Conservation (phyloP, 2,888 invertebrate species). For the Cephus spinipes region DNA sequence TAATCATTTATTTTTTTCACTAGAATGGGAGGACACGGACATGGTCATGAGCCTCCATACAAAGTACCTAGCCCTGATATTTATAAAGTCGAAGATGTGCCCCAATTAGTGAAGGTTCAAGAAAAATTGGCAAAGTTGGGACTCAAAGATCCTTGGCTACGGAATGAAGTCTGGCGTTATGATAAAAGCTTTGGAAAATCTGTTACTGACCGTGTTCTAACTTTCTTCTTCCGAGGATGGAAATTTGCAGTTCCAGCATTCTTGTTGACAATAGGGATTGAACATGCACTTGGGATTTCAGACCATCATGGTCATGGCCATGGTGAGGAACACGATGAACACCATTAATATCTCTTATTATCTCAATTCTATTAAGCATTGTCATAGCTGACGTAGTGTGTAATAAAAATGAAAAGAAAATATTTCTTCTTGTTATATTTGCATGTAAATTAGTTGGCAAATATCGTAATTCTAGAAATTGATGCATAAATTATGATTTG, state of each 20-base stretch:
- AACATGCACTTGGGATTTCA: conserved; percentile 64
- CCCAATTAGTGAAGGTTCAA: conserved; percentile 74
- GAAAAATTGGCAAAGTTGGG: conserved; percentile 77
- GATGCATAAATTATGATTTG: not conserved
- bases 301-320: conserved; percentile 69
- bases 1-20: conserved; percentile 1
- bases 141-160: conserved; percentile 87
- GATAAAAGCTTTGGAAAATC: conserved; percentile 73
- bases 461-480: not conserved
- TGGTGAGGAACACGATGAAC: conserved; percentile 38
- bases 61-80: conserved; percentile 78
- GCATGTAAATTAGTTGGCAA: not conserved
- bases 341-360: conserved; percentile 8
- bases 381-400: not conserved
- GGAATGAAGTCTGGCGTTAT: conserved; percentile 89
- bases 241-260: conserved; percentile 72
- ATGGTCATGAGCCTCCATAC: conserved; percentile 69
- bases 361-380: not conserved
- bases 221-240: conserved; percentile 75
- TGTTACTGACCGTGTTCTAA: conserved; percentile 59
- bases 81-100: conserved; percentile 80
- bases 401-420: not conserved
- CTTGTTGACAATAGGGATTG: conserved; percentile 69
- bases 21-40: conserved; percentile 71
- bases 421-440: not conserved